Evolutionary conservation across 2,888 invertebrate genomes (phyloP).

Genomic region (Drosophila nigricruria): DNA sequence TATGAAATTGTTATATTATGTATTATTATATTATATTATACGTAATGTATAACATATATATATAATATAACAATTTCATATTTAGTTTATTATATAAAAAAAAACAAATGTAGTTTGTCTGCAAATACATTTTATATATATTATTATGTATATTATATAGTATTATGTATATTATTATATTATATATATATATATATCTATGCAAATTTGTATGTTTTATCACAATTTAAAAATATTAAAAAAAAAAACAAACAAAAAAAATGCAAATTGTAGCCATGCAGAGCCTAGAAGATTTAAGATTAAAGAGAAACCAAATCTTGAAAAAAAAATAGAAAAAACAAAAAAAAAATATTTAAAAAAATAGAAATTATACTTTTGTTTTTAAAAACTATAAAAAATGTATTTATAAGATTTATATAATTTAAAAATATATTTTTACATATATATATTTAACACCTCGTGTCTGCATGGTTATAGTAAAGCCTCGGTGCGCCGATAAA

Average conservation of each 20-base stretch:
- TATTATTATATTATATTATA: background rate
- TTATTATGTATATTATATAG: no score
- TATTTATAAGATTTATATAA: background rate
- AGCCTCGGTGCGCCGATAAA: conserved; percentile 14
- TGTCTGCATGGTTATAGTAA: conserved; percentile 19
- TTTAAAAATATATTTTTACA: background rate
- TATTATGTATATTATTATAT: no score
- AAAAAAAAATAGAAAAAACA: no score
- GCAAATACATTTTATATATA: conserved; percentile 3
- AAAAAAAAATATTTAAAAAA: no score
- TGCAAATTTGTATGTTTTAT: conserved; percentile 4
- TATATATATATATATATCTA: background rate
- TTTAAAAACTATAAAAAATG: background rate
- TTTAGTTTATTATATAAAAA: background rate
- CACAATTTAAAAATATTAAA: background rate
- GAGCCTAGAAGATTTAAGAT: background rate
- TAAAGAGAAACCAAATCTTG: no score
- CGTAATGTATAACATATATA: background rate
- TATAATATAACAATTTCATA: background rate
- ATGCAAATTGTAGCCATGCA: conserved; percentile 13
- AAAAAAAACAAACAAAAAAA: background rate
- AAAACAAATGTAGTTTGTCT: conserved; percentile 19
- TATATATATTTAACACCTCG: background rate
- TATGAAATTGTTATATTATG: no score
- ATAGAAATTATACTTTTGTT: background rate